Evolutionary conservation across 2,797 vertebrate genomes (phyloP).

Genomic region (Poecilia gillii): DNA sequence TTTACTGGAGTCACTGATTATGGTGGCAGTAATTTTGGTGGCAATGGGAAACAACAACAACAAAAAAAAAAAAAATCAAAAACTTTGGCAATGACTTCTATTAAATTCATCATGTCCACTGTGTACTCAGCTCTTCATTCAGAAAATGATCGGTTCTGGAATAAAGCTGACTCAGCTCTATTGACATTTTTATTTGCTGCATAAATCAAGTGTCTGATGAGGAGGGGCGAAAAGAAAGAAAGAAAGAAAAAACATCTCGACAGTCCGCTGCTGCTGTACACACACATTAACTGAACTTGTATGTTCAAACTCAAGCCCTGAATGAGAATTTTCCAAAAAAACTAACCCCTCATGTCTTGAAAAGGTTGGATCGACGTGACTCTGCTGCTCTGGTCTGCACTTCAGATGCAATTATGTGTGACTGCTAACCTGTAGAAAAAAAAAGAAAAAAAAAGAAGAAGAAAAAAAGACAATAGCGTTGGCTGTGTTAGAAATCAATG

Average conservation of each 20-base stretch:
- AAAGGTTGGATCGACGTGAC: not conserved
- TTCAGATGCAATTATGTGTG: constrained; percentile 35
- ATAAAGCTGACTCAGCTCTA: not conserved
- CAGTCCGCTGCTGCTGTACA: not conserved
- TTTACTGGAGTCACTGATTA: not conserved
- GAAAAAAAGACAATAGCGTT: constrained; percentile 24
- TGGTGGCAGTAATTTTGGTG: not conserved
- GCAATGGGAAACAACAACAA: not conserved
- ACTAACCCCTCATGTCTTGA: not conserved
- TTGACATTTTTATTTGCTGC: not conserved
- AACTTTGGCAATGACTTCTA: not conserved
- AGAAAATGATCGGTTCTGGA: not conserved
- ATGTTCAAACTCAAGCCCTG: not conserved
- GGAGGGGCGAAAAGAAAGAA: not conserved
- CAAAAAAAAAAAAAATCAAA: not conserved
- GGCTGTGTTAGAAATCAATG: constrained; percentile 47
- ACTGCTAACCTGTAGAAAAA: constrained; percentile 11
- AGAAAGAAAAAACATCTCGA: not conserved
- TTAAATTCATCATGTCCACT: not conserved
- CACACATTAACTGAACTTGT: not conserved
- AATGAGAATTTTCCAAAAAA: not conserved
- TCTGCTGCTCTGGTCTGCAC: constrained; percentile 16
- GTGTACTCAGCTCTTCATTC: not conserved
- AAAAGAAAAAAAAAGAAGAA: not conserved
- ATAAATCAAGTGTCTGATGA: not conserved